These are phyloP conservation scores for Talpa occidentalis DNA, from an alignment of 2,113 vertebrate genomes.

Conservation along the genomic window DNA sequence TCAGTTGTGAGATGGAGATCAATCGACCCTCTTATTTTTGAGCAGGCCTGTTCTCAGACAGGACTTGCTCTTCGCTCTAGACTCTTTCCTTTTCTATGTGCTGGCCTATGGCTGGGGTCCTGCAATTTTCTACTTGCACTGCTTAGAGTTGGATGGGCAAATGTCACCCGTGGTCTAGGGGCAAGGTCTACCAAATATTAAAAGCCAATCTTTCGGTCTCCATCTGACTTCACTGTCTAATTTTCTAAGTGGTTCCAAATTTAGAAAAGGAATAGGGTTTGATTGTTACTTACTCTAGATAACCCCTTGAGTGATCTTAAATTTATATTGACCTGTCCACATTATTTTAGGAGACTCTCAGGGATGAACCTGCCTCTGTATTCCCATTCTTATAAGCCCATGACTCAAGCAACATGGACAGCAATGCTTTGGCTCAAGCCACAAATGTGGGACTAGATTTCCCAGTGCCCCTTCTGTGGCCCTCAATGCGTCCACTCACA, in stretches of 20 bases:
- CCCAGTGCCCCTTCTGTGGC: not conserved
- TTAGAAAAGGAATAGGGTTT: not conserved
- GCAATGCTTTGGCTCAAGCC: not conserved
- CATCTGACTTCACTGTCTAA: not conserved
- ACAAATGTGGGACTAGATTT: not conserved
- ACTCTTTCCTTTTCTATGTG: not conserved
- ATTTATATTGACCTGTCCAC: no score
- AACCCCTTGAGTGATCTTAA: not conserved
- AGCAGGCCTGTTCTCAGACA: not conserved
- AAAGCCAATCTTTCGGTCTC: not conserved
- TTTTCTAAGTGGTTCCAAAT: constrained; percentile 22
- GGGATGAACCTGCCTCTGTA: not conserved
- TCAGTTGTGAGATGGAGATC: not conserved
- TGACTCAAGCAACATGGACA: not conserved
- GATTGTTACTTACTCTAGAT: not conserved
- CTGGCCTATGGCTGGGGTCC: not conserved
- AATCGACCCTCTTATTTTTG: not conserved
- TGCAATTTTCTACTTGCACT: not conserved
- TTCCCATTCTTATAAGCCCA: not conserved
- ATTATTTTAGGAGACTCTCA: not conserved
- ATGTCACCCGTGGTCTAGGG: not conserved
- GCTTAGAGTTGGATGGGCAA: not conserved
- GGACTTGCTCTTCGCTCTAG: not conserved
- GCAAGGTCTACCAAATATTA: not conserved
- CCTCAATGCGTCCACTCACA: not conserved